These are phyloP conservation scores for Panagrolaimus sp. DNA, from an alignment of 1,140 invertebrate genomes.

Conservation along the genomic window DNA sequence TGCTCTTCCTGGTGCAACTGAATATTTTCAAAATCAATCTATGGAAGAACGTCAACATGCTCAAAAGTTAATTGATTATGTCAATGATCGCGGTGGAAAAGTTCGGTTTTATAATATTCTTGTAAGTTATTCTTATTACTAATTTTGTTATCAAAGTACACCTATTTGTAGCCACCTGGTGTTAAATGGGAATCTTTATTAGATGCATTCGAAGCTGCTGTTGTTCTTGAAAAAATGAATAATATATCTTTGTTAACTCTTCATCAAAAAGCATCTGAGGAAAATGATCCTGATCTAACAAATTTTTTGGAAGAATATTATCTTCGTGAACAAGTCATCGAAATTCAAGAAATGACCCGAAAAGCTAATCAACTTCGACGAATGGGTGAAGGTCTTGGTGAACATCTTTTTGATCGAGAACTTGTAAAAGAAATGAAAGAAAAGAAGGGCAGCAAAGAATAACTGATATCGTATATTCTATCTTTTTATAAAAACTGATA, in stretches of 20 bases:
- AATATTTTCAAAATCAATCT: slow-evolving; percentile 70
- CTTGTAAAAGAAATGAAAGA: slow-evolving; percentile 18
- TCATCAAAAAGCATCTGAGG: slow-evolving; percentile 65
- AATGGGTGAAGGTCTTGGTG: slow-evolving; percentile 69
- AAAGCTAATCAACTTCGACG: slow-evolving; percentile 69
- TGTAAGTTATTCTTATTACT: slow-evolving; percentile 62
- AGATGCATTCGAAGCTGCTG: slow-evolving; percentile 69
- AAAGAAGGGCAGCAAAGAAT: too few species aligned
- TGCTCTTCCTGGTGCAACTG: slow-evolving; percentile 67
- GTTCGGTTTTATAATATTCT: slow-evolving; percentile 59
- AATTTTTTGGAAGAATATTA: slow-evolving; percentile 48
- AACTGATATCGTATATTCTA: too few species aligned
- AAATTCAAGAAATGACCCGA: slow-evolving; percentile 70
- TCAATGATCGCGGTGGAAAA: slow-evolving; percentile 71
- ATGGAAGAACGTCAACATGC: slow-evolving; percentile 71
- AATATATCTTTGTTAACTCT: slow-evolving; percentile 70
- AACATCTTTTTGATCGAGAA: slow-evolving; percentile 70
- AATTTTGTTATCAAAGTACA: too few species aligned
- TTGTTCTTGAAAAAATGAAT: slow-evolving; percentile 73
- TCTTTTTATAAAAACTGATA: too few species aligned
- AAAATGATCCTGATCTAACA: slow-evolving; percentile 67
- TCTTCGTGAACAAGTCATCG: slow-evolving; percentile 63
- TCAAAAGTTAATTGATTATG: slow-evolving; percentile 67
- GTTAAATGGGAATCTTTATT: slow-evolving; percentile 67
- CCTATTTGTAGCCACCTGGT: not conserved